Evolutionary conservation across 1,140 invertebrate species (phyloP), one percentile per base, ranked within the genome.

Genomic region (Dinothrombium tinctorium): DNA sequence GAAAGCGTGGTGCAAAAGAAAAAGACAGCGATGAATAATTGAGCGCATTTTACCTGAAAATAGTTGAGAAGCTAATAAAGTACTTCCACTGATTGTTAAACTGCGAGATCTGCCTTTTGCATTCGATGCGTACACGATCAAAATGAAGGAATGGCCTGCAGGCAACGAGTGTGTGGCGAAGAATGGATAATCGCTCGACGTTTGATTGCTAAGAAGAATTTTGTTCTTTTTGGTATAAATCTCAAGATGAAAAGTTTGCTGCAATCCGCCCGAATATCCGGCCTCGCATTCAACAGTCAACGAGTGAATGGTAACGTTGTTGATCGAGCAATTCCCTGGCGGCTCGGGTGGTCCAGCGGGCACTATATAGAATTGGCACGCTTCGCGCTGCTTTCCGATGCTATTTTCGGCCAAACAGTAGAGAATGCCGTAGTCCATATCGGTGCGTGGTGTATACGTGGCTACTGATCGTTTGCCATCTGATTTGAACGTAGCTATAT

Each of bases 321-420:
- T 29, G 11, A 43, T 15, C 15, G 45, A 38, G 37, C 50, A 51
- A 26, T 51, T 51, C 38, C 49, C 43, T 14, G 52, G 50, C 3
- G 50, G 45, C 29, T 50, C 51, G 2, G 53, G 53, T 17, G 47
- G 42, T 15, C 49, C 53, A 50, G 76, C 76, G 47, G 74, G 73
- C 45, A 78, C 59, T 37, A 84, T 67, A 56, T 75, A 69, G 57
- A 83, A 79, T 37, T 77, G 59, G 54, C 81, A 86, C 4, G 81
- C 79, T 47, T 64, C 65, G 44, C 66, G 66, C 59, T 83, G 79
- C 50, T 70, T 67, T 33, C 81, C 81, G 8, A 83, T 69, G 46
- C 66, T 67, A 59, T 83, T 84, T 50, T 67, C 72, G 1, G 78
- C 79, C 77, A 77, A 84, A 53, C 81, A 86, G 9, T 75, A 71